Percentiles rank a stretch among this genome's conserved stretches.
phyloP scores from a whole-genome alignment of 2,797 vertebrate species.

The Anabas testudineus region DNA sequence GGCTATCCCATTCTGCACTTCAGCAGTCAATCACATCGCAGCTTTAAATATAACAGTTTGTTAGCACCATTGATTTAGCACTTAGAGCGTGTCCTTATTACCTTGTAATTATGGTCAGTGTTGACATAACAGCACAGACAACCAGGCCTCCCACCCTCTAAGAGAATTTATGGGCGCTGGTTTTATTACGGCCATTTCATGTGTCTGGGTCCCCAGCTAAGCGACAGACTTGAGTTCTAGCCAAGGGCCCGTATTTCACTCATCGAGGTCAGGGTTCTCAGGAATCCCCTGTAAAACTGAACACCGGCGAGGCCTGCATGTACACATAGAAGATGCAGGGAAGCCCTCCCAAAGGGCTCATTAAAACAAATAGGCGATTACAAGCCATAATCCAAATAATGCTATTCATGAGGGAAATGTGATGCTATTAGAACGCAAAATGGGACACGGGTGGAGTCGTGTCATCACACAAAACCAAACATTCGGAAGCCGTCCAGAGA shows the following conservation, averaged over 20 bases:
- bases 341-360: conserved; percentile 76
- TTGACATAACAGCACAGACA: conserved; percentile 87
- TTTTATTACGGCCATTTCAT: conserved; percentile 86
- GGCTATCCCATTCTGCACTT: conserved; percentile 80
- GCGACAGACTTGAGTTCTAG: conserved; percentile 82
- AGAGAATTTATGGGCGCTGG: conserved; percentile 85
- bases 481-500: conserved; percentile 36
- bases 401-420: conserved; percentile 66
- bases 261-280: conserved; percentile 83
- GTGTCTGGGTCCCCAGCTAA: conserved; percentile 83
- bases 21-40: conserved; percentile 83
- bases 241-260: conserved; percentile 86
- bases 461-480: conserved; percentile 57
- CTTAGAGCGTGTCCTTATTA: conserved; percentile 88
- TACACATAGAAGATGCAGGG: conserved; percentile 58
- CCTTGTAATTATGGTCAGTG: conserved; percentile 89
- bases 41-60: conserved; percentile 88
- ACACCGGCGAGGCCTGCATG: conserved; percentile 38
- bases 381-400: conserved; percentile 75
- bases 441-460: conserved; percentile 58
- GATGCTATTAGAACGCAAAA: conserved; percentile 54
- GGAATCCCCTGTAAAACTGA: conserved; percentile 80
- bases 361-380: conserved; percentile 81
- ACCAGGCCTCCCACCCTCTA: conserved; percentile 78
- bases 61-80: conserved; percentile 90